phyloP scores from a whole-genome alignment of 2,113 vertebrate genomes.

The Pampusana beccarii region DNA sequence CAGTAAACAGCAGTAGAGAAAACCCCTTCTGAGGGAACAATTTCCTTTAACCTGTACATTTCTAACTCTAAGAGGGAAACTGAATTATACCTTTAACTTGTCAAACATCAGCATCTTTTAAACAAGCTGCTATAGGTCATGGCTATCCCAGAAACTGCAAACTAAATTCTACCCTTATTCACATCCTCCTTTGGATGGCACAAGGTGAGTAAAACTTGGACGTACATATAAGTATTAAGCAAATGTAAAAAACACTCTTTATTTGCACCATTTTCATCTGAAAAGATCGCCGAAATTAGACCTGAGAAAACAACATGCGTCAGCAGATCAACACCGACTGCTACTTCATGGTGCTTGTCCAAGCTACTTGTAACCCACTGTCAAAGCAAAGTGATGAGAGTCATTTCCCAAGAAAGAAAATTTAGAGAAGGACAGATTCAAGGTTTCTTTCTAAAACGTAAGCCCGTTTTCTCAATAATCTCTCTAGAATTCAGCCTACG shows the following conservation, averaged over 20 bases:
- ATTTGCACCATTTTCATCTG: neutral
- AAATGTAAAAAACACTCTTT: neutral
- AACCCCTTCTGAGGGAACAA: slow-evolving; percentile 35
- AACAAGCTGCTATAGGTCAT: neutral
- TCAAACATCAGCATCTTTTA: neutral
- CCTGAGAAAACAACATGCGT: neutral
- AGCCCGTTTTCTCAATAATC: neutral
- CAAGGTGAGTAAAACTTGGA: neutral
- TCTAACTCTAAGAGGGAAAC: slow-evolving; percentile 58
- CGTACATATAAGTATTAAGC: neutral
- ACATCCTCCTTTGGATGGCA: neutral
- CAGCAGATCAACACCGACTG: neutral
- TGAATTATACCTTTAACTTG: neutral
- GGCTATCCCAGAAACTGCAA: neutral
- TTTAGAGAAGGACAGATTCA: neutral
- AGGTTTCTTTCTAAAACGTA: neutral
- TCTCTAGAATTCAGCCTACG: neutral
- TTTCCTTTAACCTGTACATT: slow-evolving; percentile 69
- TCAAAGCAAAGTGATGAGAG: neutral
- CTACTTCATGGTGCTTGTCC: neutral
- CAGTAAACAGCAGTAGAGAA: slow-evolving; percentile 68
- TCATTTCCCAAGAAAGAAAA: neutral
- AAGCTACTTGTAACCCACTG: neutral
- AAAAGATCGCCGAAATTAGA: neutral
- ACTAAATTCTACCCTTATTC: neutral